phyloP scores from a whole-genome alignment of 2,888 invertebrate species.

The Caenorhabditis afra region DNA sequence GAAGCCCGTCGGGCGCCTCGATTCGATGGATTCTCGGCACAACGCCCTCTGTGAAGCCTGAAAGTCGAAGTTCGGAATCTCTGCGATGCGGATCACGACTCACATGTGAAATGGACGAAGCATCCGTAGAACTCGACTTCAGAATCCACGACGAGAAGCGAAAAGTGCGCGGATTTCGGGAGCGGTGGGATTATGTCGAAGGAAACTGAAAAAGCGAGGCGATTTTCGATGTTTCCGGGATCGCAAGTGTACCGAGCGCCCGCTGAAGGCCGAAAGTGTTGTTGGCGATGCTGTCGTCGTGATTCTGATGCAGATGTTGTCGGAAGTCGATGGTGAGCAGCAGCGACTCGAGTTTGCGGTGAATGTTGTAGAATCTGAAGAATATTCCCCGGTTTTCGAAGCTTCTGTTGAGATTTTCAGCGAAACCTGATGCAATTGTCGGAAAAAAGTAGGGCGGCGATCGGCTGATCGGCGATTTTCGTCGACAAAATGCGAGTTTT shows the following conservation, averaged over 20 bases:
- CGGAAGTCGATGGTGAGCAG: conserved; percentile 49
- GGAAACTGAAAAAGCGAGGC: conserved; percentile 35
- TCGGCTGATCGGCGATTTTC: conserved; percentile 21
- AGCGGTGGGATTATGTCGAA: conserved; percentile 46
- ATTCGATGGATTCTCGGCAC: conserved; percentile 36
- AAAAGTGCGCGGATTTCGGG: conserved; percentile 29
- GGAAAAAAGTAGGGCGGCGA: conserved; percentile 35
- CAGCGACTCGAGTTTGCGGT: conserved; percentile 19
- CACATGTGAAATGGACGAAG: conserved; percentile 38
- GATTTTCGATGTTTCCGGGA: background rate
- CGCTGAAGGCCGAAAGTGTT: conserved; percentile 54
- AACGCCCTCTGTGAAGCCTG: conserved; percentile 39
- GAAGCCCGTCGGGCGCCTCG: conserved; percentile 31
- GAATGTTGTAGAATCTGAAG: conserved; percentile 47
- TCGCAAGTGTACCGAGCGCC: conserved; percentile 34
- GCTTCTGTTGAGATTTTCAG: background rate
- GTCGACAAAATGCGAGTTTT: conserved; percentile 23
- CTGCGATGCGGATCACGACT: background rate
- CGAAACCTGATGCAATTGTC: conserved; percentile 39
- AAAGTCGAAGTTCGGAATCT: background rate
- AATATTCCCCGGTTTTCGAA: background rate
- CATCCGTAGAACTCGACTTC: conserved; percentile 43
- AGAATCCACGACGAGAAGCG: conserved; percentile 44
- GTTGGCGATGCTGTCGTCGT: conserved; percentile 23
- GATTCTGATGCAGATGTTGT: conserved; percentile 6